These are phyloP conservation scores for Torymus auratus DNA, from an alignment of 2,888 invertebrate species.

Conservation along the genomic window DNA sequence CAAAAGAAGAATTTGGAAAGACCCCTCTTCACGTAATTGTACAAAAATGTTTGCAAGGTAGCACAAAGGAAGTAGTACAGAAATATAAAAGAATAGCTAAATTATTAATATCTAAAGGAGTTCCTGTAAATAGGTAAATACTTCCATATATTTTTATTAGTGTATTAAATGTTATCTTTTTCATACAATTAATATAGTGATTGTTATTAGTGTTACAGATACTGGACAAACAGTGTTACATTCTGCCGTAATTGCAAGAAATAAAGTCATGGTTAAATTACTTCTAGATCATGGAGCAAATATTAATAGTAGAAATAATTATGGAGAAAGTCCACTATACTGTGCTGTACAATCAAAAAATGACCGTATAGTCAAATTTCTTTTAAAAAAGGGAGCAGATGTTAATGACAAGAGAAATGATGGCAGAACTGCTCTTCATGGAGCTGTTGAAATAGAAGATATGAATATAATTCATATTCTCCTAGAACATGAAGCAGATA, in stretches of 20 bases:
- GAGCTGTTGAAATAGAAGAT: conserved; percentile 37
- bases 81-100: conserved; percentile 49
- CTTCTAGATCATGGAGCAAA: too few species aligned
- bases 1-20: conserved; percentile 40
- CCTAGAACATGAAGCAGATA: conserved; percentile 44
- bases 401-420: conserved; percentile 45
- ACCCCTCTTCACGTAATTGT: conserved; percentile 40
- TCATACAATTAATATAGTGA: neutral
- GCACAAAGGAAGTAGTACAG: conserved; percentile 44
- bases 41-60: conserved; percentile 41
- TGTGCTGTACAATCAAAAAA: conserved; percentile 42
- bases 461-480: conserved; percentile 42
- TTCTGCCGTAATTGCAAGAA: conserved; percentile 35
- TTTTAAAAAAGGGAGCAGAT: conserved; percentile 46
- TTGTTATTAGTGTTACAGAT: conserved; percentile 33
- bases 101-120: conserved; percentile 29
- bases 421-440: conserved; percentile 48
- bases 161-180: neutral
- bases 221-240: conserved; percentile 43
- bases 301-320: conserved; percentile 22
- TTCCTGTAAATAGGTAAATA: conserved; percentile 23
- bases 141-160: neutral
- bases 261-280: neutral
- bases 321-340: conserved; percentile 38
- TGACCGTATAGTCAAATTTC: conserved; percentile 31